A percentile compares a stretch with the other conserved stretches of the same genome.
Conservation (phyloP, 2,888 invertebrate genomes). For the Drosophila ustulata region DNA sequence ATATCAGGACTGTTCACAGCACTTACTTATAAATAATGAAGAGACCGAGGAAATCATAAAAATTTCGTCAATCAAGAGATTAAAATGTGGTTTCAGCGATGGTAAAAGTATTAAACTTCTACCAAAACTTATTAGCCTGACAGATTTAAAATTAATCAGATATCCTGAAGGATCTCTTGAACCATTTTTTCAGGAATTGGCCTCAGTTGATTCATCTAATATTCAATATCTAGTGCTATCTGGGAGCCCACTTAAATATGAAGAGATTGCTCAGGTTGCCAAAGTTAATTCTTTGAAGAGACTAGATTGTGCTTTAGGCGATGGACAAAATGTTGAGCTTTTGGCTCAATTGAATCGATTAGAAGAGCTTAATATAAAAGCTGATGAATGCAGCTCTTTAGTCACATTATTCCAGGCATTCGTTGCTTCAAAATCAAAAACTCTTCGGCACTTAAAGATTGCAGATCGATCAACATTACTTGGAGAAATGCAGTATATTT, state of each 20-base stretch:
- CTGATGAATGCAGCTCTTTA: background rate
- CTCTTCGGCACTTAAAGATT: background rate
- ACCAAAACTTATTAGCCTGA: background rate
- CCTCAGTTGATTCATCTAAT: background rate
- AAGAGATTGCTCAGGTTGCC: slow-evolving; percentile 4
- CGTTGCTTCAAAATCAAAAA: background rate
- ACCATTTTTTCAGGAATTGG: background rate
- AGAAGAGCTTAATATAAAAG: background rate
- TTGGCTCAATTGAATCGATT: background rate
- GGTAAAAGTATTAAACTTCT: background rate
- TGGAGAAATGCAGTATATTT: background rate
- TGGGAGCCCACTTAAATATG: background rate
- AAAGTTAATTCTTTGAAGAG: background rate
- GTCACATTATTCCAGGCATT: background rate
- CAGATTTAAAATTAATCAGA: background rate
- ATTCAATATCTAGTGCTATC: background rate
- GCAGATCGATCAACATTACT: too few species aligned
- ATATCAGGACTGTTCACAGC: background rate
- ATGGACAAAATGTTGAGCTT: background rate
- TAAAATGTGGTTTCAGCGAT: background rate
- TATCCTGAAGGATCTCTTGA: background rate
- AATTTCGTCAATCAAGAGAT: background rate
- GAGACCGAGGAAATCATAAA: background rate
- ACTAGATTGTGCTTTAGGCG: background rate
- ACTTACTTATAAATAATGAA: background rate